Conservation (phyloP, 1,140 invertebrate genomes). For the Brachionus rubens region DNA sequence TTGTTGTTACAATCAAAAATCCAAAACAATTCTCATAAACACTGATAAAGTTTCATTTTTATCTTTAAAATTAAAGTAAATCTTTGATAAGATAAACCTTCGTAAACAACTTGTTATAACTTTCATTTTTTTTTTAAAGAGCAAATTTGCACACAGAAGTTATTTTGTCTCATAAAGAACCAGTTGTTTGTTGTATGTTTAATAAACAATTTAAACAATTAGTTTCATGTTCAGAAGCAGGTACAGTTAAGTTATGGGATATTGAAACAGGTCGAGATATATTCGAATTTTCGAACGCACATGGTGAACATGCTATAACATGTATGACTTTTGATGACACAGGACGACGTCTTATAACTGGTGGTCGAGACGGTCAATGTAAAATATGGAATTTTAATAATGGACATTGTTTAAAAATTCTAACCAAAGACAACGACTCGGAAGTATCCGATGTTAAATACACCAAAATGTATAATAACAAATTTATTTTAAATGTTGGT, state of each 20-base stretch:
- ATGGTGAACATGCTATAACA: slow-evolving; percentile 57
- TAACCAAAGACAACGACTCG: slow-evolving; percentile 52
- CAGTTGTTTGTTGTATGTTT: slow-evolving; percentile 57
- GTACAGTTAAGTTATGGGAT: slow-evolving; percentile 55
- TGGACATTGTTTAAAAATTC: slow-evolving; percentile 56
- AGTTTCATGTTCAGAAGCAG: slow-evolving; percentile 58
- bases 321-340: slow-evolving; percentile 60
- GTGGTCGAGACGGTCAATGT: slow-evolving; percentile 58
- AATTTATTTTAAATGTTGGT: slow-evolving; percentile 59
- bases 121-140: slow-evolving; percentile 50
- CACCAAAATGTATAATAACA: slow-evolving; percentile 60
- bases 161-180: slow-evolving; percentile 58
- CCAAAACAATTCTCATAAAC: slow-evolving; percentile 56
- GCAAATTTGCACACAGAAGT: slow-evolving; percentile 56
- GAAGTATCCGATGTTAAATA: slow-evolving; percentile 59
- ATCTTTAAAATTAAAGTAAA: slow-evolving; percentile 53
- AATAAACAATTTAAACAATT: slow-evolving; percentile 59
- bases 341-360: slow-evolving; percentile 58
- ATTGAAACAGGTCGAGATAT: slow-evolving; percentile 58
- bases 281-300: slow-evolving; percentile 59
- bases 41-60: slow-evolving; percentile 58
- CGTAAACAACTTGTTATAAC: not conserved
- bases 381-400: slow-evolving; percentile 62
- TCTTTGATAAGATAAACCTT: not conserved
- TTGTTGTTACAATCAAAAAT: slow-evolving; percentile 55